phyloP scores from a whole-genome alignment of 2,113 vertebrate species.

The Chaetops frenatus region DNA sequence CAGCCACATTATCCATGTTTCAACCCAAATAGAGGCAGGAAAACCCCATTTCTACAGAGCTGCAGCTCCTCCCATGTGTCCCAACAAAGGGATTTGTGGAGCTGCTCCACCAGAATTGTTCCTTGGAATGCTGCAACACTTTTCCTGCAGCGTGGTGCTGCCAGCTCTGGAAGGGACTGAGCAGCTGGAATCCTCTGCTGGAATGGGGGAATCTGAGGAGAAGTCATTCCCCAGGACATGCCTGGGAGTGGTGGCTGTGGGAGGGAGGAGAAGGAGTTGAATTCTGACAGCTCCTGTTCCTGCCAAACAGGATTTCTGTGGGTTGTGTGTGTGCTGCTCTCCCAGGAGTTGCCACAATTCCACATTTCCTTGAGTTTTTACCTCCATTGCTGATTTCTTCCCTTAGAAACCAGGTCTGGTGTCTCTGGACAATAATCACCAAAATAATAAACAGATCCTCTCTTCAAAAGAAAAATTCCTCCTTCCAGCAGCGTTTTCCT shows the following conservation, averaged over 20 bases:
- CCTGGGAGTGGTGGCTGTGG: not conserved
- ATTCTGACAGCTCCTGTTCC: not conserved
- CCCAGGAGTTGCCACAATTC: not conserved
- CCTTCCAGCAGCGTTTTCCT: not conserved
- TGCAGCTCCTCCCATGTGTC: not conserved
- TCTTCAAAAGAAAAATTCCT: not conserved
- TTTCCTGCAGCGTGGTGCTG: not conserved
- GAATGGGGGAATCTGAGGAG: not conserved
- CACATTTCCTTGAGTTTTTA: not conserved
- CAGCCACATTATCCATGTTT: not conserved
- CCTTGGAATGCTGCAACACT: fast-evolving
- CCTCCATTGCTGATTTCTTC: not conserved
- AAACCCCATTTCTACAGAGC: not conserved
- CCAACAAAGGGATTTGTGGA: not conserved
- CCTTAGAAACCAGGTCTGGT: not conserved
- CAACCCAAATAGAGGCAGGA: not conserved
- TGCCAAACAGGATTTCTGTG: not conserved
- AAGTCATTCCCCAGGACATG: not conserved
- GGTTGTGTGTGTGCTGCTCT: not conserved
- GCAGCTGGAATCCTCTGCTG: not conserved
- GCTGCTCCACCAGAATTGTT: not conserved
- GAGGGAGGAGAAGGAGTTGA: not conserved
- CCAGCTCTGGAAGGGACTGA: not conserved
- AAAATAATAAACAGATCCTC: not conserved
- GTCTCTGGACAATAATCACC: not conserved